Conservation (phyloP, 2,113 vertebrate genomes). For the Tychaedon coryphoeus region DNA sequence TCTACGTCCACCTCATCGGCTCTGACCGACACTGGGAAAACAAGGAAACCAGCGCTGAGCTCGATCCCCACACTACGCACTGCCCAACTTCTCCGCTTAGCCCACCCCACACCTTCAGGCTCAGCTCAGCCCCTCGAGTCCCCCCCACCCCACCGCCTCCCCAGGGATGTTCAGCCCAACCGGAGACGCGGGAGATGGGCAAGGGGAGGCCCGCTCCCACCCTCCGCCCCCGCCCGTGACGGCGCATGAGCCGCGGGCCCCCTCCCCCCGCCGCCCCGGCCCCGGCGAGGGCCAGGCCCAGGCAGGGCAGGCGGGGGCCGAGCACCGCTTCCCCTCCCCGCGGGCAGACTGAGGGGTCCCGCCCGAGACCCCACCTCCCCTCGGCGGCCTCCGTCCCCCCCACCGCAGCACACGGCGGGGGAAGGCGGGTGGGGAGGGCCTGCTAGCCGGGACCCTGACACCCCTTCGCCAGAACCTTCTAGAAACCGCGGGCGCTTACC, state of each 20-base stretch:
- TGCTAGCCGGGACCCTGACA: too few relatives aligned
- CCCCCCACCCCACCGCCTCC: fast-evolving
- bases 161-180: fast-evolving
- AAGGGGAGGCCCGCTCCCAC: too few relatives aligned
- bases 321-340: background rate
- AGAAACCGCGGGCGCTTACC: constrained; percentile 76
- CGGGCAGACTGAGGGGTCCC: too few relatives aligned
- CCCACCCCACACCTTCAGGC: fast-evolving
- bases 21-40: constrained; percentile 63
- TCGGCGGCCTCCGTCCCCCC: fast-evolving
- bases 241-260: background rate
- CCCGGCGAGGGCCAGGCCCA: background rate
- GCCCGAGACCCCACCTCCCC: background rate
- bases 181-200: fast-evolving
- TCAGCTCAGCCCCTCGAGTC: too few relatives aligned
- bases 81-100: fast-evolving
- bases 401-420: fast-evolving
- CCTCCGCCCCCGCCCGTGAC: background rate
- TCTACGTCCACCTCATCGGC: constrained; percentile 84
- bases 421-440: fast-evolving
- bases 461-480: background rate
- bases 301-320: too few relatives aligned
- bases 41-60: background rate
- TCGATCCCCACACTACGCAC: fast-evolving
- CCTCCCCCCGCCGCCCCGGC: background rate